These are phyloP conservation scores for Streblospio benedicti DNA, from an alignment of 1,140 invertebrate species.

Conservation along the genomic window DNA sequence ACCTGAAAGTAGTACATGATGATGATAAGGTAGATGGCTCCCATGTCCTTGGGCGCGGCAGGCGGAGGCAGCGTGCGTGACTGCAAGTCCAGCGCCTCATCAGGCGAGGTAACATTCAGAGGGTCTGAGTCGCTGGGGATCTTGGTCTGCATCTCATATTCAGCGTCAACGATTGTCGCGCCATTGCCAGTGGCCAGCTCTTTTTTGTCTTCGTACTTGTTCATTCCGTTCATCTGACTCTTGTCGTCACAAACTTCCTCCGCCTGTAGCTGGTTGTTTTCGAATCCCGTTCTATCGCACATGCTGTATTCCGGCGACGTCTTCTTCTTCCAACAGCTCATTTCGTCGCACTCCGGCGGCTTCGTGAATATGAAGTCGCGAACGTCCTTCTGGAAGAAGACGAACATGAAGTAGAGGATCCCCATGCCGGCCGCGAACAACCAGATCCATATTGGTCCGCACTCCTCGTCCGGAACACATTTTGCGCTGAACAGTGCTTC, in stretches of 20 bases:
- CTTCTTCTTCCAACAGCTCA: background rate
- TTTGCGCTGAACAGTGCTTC: conserved; percentile 5
- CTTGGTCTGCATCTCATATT: too few species aligned
- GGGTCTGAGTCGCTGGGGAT: too few species aligned
- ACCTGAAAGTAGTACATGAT: conserved; percentile 7
- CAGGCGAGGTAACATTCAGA: too few species aligned
- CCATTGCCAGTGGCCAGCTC: too few species aligned
- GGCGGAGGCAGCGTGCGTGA: background rate
- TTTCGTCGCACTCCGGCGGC: background rate
- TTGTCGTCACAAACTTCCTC: too few species aligned
- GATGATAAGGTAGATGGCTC: background rate
- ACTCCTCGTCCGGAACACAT: conserved; percentile 5
- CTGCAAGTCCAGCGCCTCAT: too few species aligned
- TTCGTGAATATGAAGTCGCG: conserved; percentile 4
- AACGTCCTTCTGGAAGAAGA: conserved; percentile 11
- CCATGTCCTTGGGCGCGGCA: background rate
- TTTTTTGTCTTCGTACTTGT: too few species aligned
- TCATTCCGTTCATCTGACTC: too few species aligned
- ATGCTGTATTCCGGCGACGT: background rate
- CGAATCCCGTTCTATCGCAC: too few species aligned
- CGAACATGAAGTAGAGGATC: conserved; percentile 7
- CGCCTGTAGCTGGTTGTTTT: too few species aligned
- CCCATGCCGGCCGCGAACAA: background rate
- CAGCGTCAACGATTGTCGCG: too few species aligned
- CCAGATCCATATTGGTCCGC: conserved; percentile 8